Evolutionary conservation across 2,888 invertebrate species (phyloP).

Genomic region (Plagodis dolabraria): DNA sequence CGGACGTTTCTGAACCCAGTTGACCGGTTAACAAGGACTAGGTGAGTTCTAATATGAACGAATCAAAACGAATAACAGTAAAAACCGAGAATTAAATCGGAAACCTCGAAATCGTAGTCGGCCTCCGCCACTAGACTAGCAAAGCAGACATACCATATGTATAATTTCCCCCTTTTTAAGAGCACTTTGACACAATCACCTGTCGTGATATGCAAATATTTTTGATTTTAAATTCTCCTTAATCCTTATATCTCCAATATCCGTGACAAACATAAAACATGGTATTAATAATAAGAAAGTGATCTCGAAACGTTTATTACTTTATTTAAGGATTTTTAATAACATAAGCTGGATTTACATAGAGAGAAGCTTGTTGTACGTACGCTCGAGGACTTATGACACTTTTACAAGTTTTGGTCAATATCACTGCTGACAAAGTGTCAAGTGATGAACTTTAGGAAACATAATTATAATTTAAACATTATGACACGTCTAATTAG

Average conservation of each 20-base stretch:
- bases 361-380: conserved; percentile 27
- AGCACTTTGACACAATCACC: conserved; percentile 1
- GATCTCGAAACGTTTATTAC: conserved; percentile 28
- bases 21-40: too few species aligned
- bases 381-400: conserved; percentile 27
- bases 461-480: too few species aligned
- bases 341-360: conserved; percentile 33
- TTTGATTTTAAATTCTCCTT: conserved; percentile 6
- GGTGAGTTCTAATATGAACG: too few species aligned
- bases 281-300: conserved; percentile 27
- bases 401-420: conserved; percentile 41
- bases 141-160: too few species aligned
- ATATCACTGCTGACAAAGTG: conserved; percentile 24
- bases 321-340: conserved; percentile 27
- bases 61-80: too few species aligned
- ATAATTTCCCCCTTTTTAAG: not conserved
- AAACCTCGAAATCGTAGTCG: too few species aligned
- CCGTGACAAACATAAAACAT: conserved; percentile 17
- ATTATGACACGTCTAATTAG: too few species aligned
- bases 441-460: conserved; percentile 22
- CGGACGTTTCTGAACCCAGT: too few species aligned
- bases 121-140: too few species aligned
- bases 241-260: conserved; percentile 22
- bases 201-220: conserved; percentile 13
- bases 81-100: too few species aligned